These are phyloP conservation scores for Cosmopolites sordidus DNA, from an alignment of 2,888 invertebrate genomes.

Conservation along the genomic window DNA sequence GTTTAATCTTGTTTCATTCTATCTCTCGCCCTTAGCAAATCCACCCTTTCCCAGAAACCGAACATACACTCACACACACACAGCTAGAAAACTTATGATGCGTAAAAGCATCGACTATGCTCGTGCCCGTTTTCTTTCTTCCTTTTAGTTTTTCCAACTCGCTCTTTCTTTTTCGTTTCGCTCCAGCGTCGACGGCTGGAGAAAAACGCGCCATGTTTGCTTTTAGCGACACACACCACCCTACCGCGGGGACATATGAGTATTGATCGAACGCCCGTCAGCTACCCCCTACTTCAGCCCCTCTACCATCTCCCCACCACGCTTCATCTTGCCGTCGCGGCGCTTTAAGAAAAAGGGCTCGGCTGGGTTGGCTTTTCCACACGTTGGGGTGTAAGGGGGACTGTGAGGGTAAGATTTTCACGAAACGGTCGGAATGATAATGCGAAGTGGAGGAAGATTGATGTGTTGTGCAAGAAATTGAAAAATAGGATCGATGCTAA, in stretches of 20 bases:
- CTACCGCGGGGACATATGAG: conserved; percentile 25
- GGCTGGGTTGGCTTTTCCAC: conserved; percentile 21
- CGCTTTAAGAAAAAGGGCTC: conserved; percentile 21
- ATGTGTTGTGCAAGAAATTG: conserved; percentile 26
- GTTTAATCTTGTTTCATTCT: too few relatives aligned
- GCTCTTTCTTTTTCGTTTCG: conserved; percentile 1
- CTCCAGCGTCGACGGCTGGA: background rate
- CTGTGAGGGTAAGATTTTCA: conserved; percentile 9
- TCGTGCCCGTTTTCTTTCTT: conserved; percentile 4
- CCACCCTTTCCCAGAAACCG: background rate
- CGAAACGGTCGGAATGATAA: conserved; percentile 15
- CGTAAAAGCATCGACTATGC: conserved; percentile 22
- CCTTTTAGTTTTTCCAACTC: background rate
- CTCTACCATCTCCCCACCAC: background rate
- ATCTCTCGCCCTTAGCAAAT: too few relatives aligned
- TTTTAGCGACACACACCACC: conserved; percentile 26
- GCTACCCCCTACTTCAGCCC: conserved; percentile 3
- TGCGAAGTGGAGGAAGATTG: conserved; percentile 26
- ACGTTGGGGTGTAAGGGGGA: background rate
- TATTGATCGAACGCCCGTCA: conserved; percentile 20
- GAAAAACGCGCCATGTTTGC: conserved; percentile 24
- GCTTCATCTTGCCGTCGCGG: conserved; percentile 17
- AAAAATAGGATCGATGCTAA: conserved; percentile 26
- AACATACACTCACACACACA: background rate
- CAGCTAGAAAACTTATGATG: conserved; percentile 11